phyloP scores from a whole-genome alignment of 2,797 vertebrate species.

The Nothura maculosa region DNA sequence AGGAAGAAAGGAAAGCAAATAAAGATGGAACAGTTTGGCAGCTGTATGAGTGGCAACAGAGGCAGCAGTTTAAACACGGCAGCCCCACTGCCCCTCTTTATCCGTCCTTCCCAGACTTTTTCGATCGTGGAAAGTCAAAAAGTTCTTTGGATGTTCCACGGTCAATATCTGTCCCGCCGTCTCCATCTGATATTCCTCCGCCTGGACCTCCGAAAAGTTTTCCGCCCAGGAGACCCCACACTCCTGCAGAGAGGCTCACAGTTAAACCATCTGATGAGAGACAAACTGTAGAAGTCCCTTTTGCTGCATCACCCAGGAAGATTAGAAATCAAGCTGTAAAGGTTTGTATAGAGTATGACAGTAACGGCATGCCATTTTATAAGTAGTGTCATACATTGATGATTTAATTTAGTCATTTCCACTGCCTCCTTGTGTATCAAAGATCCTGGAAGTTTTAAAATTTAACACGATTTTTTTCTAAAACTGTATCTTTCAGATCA shows the following conservation, averaged over 20 bases:
- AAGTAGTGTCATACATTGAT: fast-evolving
- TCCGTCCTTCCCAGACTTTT: conserved; percentile 85
- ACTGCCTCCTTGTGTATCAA: not conserved
- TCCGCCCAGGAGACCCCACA: conserved; percentile 91
- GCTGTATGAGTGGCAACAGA: conserved; percentile 98
- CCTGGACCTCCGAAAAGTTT: conserved; percentile 85
- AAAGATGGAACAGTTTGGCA: conserved; percentile 98
- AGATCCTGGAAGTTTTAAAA: not conserved
- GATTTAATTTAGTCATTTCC: not conserved
- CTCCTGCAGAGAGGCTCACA: conserved; percentile 93
- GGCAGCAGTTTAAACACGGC: conserved; percentile 96
- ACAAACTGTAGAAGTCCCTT: conserved; percentile 82
- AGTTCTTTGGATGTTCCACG: conserved; percentile 94
- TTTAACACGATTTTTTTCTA: not conserved
- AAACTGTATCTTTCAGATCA: not conserved
- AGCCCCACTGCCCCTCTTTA: conserved; percentile 93
- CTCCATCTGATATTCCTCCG: conserved; percentile 92
- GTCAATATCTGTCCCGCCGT: conserved; percentile 94
- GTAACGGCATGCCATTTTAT: not conserved
- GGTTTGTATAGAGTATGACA: conserved; percentile 77
- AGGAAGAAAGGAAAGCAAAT: conserved; percentile 91
- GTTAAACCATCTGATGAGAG: conserved; percentile 90
- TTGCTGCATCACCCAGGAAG: conserved; percentile 90
- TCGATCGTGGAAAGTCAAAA: conserved; percentile 89
- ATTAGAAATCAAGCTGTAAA: conserved; percentile 84